Percentiles rank a stretch among this genome's conserved stretches.
Conservation (phyloP, 2,888 invertebrate genomes). For the Oscheius onirici region DNA sequence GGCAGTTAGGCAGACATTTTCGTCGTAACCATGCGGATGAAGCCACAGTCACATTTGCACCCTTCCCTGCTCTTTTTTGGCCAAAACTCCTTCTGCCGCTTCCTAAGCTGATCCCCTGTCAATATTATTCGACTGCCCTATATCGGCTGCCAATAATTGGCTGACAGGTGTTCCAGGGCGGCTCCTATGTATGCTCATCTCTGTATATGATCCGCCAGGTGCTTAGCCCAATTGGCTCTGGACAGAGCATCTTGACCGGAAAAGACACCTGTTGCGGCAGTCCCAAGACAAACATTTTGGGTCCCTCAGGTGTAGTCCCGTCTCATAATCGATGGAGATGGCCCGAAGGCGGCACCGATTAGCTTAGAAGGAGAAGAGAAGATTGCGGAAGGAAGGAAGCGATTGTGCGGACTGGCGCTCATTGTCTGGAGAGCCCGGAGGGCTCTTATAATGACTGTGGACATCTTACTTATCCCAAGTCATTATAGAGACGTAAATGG, state of each 20-base stretch:
- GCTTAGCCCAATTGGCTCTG: conserved; percentile 18
- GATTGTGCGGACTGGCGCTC: conserved; percentile 32
- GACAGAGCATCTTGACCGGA: conserved; percentile 11
- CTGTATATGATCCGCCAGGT: conserved; percentile 31
- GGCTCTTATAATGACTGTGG: conserved; percentile 23
- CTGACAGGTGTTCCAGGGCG: conserved; percentile 24
- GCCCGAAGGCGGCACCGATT: conserved; percentile 31
- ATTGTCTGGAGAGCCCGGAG: conserved; percentile 29
- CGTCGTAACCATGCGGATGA: too few relatives aligned
- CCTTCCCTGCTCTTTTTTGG: background rate
- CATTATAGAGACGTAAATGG: conserved; percentile 11
- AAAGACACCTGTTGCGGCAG: conserved; percentile 16
- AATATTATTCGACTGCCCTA: background rate
- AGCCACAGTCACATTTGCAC: too few relatives aligned
- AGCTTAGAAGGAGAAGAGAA: conserved; percentile 28
- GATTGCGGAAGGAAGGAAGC: conserved; percentile 38
- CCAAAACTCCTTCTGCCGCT: background rate
- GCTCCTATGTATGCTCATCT: conserved; percentile 28
- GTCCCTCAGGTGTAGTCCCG: conserved; percentile 32
- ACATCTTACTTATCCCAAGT: conserved; percentile 24
- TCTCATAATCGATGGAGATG: conserved; percentile 38
- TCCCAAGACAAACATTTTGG: background rate
- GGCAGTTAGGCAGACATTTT: too few relatives aligned
- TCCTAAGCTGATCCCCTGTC: background rate
- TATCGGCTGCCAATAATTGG: conserved; percentile 26